phyloP scores from a whole-genome alignment of 1,140 invertebrate genomes.

The Eriosoma lanigerum region DNA sequence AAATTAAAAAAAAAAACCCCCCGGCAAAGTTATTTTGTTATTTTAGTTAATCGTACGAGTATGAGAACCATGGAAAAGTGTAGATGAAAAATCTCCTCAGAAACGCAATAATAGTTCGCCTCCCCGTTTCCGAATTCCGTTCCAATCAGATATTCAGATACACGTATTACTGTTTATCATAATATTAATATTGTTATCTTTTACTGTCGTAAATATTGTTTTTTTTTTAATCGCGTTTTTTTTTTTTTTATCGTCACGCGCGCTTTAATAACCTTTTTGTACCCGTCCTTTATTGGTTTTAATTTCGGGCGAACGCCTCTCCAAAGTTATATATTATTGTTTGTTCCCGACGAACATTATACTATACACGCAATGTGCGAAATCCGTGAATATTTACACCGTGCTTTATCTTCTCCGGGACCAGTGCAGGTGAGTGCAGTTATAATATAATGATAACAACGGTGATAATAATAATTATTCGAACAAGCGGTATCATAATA shows the following conservation, averaged over 20 bases:
- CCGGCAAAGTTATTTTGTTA: no score
- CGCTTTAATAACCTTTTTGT: neutral
- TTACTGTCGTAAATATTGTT: neutral
- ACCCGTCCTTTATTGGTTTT: conserved; percentile 24
- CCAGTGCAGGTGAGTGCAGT: neutral
- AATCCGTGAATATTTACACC: neutral
- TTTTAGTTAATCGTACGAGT: no score
- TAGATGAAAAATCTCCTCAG: conserved; percentile 20
- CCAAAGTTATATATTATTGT: no score
- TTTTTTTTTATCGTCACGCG: neutral
- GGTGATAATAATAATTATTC: neutral
- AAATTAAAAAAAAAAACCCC: no score
- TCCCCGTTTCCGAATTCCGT: conserved; percentile 11
- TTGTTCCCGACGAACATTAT: neutral
- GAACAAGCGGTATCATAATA: neutral
- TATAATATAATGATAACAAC: neutral
- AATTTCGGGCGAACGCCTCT: conserved; percentile 7
- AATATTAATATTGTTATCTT: neutral
- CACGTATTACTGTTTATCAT: neutral
- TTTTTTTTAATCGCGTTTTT: neutral
- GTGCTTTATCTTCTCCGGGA: conserved; percentile 30
- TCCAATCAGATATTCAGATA: neutral
- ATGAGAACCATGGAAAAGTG: no score
- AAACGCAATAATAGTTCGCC: conserved; percentile 32
- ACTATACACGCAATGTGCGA: neutral